Conservation (phyloP, 2,888 invertebrate species). For the Drosophila austrosaltans region DNA sequence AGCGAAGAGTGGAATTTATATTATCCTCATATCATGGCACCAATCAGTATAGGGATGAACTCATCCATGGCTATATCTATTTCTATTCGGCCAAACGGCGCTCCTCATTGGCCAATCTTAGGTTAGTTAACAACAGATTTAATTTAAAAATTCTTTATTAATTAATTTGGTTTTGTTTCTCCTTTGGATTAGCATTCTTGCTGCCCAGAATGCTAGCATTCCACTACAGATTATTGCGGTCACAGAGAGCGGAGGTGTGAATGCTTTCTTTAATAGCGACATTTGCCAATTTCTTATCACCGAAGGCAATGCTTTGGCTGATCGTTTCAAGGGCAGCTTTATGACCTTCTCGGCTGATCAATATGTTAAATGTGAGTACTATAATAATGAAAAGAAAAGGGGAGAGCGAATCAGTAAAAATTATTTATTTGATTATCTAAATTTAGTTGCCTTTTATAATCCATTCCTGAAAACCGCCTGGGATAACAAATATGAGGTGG, state of each 20-base stretch:
- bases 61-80: conserved; percentile 97
- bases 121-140: conserved; percentile 84
- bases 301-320: conserved; percentile 96
- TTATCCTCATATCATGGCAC: conserved; percentile 97
- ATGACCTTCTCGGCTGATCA: conserved; percentile 94
- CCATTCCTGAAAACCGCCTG: conserved; percentile 98
- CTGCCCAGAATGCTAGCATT: conserved; percentile 95
- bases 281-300: conserved; percentile 95
- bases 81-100: conserved; percentile 97
- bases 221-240: conserved; percentile 97
- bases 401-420: neutral
- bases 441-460: conserved; percentile 94
- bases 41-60: conserved; percentile 94
- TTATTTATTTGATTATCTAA: conserved; percentile 41
- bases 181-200: conserved; percentile 89
- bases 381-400: neutral
- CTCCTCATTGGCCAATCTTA: conserved; percentile 96
- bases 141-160: neutral
- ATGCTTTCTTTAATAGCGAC: conserved; percentile 95
- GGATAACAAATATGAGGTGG: conserved; percentile 97
- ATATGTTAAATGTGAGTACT: conserved; percentile 91
- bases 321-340: conserved; percentile 94
- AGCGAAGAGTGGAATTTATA: conserved; percentile 94
- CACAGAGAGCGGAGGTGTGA: conserved; percentile 94
- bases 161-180: neutral